Evolutionary conservation across 2,113 vertebrate genomes (phyloP).

Genomic region (Cervus canadensis): DNA sequence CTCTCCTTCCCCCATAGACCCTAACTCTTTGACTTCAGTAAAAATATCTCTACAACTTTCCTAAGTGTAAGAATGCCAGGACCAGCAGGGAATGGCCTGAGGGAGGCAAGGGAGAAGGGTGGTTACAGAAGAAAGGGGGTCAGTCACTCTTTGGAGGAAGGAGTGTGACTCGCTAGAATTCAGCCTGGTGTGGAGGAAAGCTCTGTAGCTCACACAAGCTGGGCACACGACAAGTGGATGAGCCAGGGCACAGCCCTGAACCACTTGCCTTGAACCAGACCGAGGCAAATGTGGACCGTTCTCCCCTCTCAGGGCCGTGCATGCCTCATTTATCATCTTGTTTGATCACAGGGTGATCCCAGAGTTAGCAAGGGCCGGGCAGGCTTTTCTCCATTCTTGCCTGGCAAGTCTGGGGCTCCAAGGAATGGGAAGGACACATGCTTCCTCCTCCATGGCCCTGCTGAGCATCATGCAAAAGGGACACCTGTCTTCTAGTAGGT

Average conservation of each 20-base stretch:
- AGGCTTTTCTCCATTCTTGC: background rate
- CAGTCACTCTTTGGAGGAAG: accelerated
- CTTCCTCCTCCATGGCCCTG: background rate
- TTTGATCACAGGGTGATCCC: background rate
- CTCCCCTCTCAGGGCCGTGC: accelerated
- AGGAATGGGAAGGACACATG: background rate
- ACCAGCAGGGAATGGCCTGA: background rate
- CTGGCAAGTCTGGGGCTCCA: accelerated
- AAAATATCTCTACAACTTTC: background rate
- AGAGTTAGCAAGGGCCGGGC: background rate
- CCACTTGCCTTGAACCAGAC: background rate
- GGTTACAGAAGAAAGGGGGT: background rate
- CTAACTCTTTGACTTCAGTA: background rate
- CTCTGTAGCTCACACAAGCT: accelerated
- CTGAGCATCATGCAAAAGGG: too few relatives aligned
- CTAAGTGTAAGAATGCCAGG: background rate
- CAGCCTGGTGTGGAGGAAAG: background rate
- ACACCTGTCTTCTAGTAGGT: accelerated
- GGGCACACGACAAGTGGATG: background rate
- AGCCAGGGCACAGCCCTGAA: too few relatives aligned
- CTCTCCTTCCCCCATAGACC: background rate
- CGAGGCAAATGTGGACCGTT: accelerated
- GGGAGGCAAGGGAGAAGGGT: background rate
- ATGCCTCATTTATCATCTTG: background rate
- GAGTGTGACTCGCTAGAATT: background rate